Evolutionary conservation across 2,888 invertebrate genomes (phyloP), one percentile per base, ranked within the genome.

Genomic region (Acanthosoma haemorrhoidale): DNA sequence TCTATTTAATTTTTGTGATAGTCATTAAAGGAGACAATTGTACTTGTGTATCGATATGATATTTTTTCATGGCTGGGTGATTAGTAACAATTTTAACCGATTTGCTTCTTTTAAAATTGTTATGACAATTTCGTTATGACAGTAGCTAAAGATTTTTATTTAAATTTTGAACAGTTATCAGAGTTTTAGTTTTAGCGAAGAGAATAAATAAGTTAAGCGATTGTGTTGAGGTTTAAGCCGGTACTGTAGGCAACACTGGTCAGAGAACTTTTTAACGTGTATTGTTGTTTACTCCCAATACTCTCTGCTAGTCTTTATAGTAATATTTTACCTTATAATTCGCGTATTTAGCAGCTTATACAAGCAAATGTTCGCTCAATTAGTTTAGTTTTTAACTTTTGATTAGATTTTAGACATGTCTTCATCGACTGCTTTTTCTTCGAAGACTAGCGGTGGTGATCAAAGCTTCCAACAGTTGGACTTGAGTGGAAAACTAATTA

Each of bases 401-500:
- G 70, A 68, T 51, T 72, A 66, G 70, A 67, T 68, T 70, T 57
- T 61, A 43, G 70, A 67, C 58, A 72, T 72, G 72, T 70, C 70
- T 59, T 70, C 72, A 43, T 70, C 72, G 58, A 69, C 71, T 64
- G 71, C 72, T 43, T 71, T 69, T 58, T 71, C 69, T 29, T 71
- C 70, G 36, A 73, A 73, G 67, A 69, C 72, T 66, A 51, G 67
- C 51, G 72, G 71, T 31, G 71, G 71, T 41, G 75, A 74, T 69
- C 74, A 75, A 72, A 75, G 73, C 69, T 76, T 76, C 70, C 76
- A 76, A 68, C 76, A 76, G 58, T 71, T 83, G 74, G 83, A 83
- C 77, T 78, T 83, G 74, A 81, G 80, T 76, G 83, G 83, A 70
- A 83, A 83, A 79, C 77, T 83, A 75, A 83, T 83, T 73, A 83